Base-by-base conservation (phyloP, 2,888 invertebrate genomes). In the Trichopria drosophilae region DNA sequence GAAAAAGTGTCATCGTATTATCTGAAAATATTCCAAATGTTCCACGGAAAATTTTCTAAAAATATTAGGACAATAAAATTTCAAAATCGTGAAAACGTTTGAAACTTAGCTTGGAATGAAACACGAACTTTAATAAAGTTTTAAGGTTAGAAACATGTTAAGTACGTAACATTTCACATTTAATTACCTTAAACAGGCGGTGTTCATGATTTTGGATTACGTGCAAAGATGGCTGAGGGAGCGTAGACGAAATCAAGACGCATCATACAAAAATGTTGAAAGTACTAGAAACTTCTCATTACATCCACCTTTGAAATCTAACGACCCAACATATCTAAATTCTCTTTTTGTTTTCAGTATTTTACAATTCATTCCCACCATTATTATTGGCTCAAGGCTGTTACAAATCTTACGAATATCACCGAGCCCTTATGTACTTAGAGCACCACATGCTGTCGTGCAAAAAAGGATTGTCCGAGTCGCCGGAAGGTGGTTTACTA, bases 141-240 rank as follows among this genome's bases (percentile, higher is more conserved):
- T n/a, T n/a, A n/a, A n/a, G n/a, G n/a, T n/a, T n/a, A n/a, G n/a
- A n/a, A n/a, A n/a, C n/a, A n/a, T n/a, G n/a, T n/a, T n/a, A n/a
- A n/a, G n/a, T n/a, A n/a, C n/a, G n/a, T n/a, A n/a, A n/a, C n/a
- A n/a, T n/a, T n/a, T n/a, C n/a, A n/a, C n/a, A n/a, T n/a, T n/a
- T n/a, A n/a, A 10, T 46, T 53, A 43, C 24, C 13, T 20, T 51
- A 7, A 18, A 18, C 36, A 71, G 67, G 65, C 73, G 2, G 82
- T 88, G 51, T 89, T 89, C 60, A 82, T 85, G 2, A 75, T 88
- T 40, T 69, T 90, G 41, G 90, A 91, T 71, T 88, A 90, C 61
- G 71, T 91, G 44, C 84, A 88, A 64, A 81, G 86, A 55, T 90
- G 89, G 88, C 72, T 86, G 6, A 76, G 85, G 47, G 73, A 75